A percentile compares a stretch with the other conserved stretches of the same genome.
Evolutionary conservation across 2,797 vertebrate species (phyloP).

Genomic region (Linurgus olivaceus): DNA sequence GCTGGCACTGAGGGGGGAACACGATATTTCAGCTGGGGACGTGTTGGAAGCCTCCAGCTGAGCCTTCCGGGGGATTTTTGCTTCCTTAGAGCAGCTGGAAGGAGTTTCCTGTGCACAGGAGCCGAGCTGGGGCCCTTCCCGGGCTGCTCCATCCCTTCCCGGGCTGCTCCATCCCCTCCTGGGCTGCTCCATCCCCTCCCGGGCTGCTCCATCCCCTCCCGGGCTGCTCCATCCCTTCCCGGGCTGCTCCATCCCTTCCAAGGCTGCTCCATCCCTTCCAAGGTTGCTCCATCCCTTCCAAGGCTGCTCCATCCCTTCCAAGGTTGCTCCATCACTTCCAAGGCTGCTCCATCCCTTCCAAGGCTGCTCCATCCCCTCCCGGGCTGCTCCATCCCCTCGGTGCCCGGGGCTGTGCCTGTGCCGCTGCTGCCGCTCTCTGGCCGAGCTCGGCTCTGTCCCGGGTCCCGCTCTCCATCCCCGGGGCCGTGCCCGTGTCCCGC

Average conservation of each 20-base stretch:
- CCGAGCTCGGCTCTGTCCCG: background rate
- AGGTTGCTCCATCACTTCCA: background rate
- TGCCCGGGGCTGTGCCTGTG: background rate
- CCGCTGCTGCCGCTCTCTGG: background rate
- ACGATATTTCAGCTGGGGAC: too few relatives aligned
- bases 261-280: too few relatives aligned
- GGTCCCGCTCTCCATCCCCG: background rate
- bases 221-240: too few relatives aligned
- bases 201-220: background rate
- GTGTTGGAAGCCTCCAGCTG: background rate
- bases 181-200: background rate
- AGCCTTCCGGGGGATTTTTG: fast-evolving
- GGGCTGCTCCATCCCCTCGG: fast-evolving
- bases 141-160: fast-evolving
- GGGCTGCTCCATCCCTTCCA: too few relatives aligned
- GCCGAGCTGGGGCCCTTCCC: fast-evolving
- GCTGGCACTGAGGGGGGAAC: background rate
- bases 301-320: fast-evolving
- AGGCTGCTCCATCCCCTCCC: background rate
- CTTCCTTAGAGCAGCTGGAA: background rate
- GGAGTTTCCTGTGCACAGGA: background rate
- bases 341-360: background rate
- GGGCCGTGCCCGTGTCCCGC: background rate
- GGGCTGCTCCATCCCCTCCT: background rate
- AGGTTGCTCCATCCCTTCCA: background rate